These are phyloP conservation scores for Labroides dimidiatus DNA, from an alignment of 2,797 vertebrate species.

Conservation along the genomic window DNA sequence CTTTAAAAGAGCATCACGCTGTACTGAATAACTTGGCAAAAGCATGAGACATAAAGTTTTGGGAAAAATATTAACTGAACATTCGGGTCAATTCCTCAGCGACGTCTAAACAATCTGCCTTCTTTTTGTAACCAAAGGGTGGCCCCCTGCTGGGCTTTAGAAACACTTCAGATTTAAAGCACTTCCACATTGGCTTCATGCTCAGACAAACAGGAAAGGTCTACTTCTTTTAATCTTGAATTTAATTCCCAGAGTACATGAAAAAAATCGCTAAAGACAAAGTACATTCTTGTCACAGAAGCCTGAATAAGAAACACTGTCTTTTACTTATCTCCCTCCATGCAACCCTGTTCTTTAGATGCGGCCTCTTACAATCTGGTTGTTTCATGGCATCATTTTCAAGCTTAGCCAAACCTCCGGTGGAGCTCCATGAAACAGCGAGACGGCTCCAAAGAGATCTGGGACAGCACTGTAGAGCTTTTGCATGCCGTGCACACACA, in stretches of 20 bases:
- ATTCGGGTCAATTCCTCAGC: too few relatives aligned
- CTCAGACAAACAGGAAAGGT: neutral
- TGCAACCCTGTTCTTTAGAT: conserved; percentile 19
- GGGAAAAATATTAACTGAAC: too few relatives aligned
- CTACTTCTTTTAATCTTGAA: neutral
- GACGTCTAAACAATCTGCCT: neutral
- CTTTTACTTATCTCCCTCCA: conserved; percentile 32
- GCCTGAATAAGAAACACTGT: conserved; percentile 25
- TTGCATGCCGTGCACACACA: conserved; percentile 3
- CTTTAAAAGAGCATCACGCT: too few relatives aligned
- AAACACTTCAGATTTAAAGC: neutral
- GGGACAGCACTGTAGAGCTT: conserved; percentile 45
- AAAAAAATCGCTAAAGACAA: conserved; percentile 2
- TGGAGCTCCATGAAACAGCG: conserved; percentile 37
- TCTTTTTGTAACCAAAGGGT: neutral
- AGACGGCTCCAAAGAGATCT: conserved; percentile 53
- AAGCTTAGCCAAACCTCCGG: conserved; percentile 43
- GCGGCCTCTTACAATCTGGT: conserved; percentile 19
- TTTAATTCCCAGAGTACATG: conserved; percentile 2
- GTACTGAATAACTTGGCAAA: too few relatives aligned
- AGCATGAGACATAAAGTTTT: too few relatives aligned
- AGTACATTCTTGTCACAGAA: conserved; percentile 3
- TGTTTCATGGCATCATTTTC: conserved; percentile 52
- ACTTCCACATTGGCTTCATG: neutral
- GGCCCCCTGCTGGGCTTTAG: neutral